These are phyloP conservation scores for Martes martes DNA, from an alignment of 2,113 vertebrate genomes.

Conservation along the genomic window DNA sequence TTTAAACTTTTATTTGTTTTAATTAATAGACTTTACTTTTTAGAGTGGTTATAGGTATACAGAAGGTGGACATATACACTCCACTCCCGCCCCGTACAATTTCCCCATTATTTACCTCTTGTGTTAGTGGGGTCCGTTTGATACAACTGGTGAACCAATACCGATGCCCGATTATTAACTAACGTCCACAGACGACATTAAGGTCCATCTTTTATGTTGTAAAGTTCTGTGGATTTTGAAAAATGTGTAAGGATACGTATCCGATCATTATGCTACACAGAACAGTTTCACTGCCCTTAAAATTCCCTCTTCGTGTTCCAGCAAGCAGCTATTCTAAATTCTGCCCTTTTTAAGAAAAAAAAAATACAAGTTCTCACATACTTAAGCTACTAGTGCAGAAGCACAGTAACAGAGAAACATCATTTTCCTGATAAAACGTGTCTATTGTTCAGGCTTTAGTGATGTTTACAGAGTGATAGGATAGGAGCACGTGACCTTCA, in stretches of 20 bases:
- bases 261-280: too few species aligned
- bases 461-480: background rate
- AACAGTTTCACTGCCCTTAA: background rate
- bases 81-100: rapidly evolving
- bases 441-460: background rate
- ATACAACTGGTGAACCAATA: background rate
- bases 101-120: background rate
- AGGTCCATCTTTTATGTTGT: background rate
- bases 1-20: background rate
- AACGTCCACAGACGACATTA: background rate
- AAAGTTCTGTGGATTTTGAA: background rate
- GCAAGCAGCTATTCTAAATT: background rate
- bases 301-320: background rate
- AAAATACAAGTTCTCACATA: background rate
- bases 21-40: background rate
- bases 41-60: background rate
- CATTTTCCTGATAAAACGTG: background rate
- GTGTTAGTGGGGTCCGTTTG: rapidly evolving
- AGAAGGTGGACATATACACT: background rate
- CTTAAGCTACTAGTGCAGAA: background rate
- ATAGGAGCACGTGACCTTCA: background rate
- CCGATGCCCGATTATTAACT: background rate
- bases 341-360: background rate
- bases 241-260: background rate
- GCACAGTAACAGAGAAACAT: background rate